Base-by-base conservation (phyloP, 2,113 vertebrate genomes). In the Salvelinus fontinalis region DNA sequence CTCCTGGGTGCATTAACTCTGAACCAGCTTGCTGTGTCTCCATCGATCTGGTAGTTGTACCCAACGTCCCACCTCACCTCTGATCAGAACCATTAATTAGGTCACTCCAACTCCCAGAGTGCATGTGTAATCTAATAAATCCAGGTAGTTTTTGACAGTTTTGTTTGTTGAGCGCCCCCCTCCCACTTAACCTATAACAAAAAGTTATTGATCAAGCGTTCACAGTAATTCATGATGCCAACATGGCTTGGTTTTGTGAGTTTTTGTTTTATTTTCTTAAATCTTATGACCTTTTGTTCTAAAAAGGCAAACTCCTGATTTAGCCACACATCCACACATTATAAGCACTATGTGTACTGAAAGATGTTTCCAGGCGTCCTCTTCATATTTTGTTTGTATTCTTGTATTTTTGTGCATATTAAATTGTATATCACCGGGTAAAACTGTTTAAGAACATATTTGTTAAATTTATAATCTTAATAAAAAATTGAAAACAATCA, bases 381-480 rank as follows among this genome's bases (percentile, higher is more conserved):
- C 86, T 83, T 84, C 90, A 90, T 91, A 85, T 93, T 88, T 90
- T 93, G 91, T 94, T 94, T 89, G 84, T 94, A 93, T 93, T 92
- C 90, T 91, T 96, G 95, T 96, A 93, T 95, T 95, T 95, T 93
- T 95, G 95, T 95, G 95, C 93, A 90, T 93, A 92, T 90, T 92
- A 94, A 95, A 95, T 94, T 97, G 96, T 96, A 94, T 94, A 94
- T 95, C 95, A 94, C 96, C 95, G 95, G 96, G 90, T 95, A 90
- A 95, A 96, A 97, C 96, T 96, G 96, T 96, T 96, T 91, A 91
- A 93, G 94, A 95, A 95, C 85, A 78, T 89, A 88, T 94, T 96
- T 95, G 94, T 95, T 95, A 94, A 95, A 94, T 95, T 95, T 96
- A 95, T 95, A 95, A 97, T 89, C 95, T 95, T 95, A 96, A 97